Evolutionary conservation across 2,797 vertebrate genomes (phyloP).

Genomic region (Lycodopsis pacificus): DNA sequence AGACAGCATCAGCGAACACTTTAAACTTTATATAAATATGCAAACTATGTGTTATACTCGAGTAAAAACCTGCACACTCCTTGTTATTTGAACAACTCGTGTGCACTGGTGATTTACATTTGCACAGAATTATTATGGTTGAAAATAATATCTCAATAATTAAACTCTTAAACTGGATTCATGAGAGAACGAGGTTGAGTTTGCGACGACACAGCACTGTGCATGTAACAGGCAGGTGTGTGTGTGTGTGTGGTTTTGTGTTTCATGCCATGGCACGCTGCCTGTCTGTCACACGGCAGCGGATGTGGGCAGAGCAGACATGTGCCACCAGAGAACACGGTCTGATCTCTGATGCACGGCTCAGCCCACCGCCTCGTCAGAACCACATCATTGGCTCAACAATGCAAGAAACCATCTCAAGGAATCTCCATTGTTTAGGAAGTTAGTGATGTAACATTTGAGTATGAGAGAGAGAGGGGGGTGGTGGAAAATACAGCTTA

Average conservation of each 20-base stretch:
- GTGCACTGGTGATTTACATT: neutral
- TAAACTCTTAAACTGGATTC: neutral
- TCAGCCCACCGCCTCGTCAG: constrained; percentile 14
- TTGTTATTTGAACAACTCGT: neutral
- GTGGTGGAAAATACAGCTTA: neutral
- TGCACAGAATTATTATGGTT: neutral
- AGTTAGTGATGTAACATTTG: neutral
- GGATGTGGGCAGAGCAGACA: constrained; percentile 37
- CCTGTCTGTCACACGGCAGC: constrained; percentile 49
- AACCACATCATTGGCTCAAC: constrained; percentile 39
- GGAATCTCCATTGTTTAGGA: constrained; percentile 14
- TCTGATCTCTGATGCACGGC: constrained; percentile 36
- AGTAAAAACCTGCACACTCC: neutral
- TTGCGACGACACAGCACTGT: neutral
- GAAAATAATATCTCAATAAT: neutral
- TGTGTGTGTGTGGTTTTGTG: constrained; percentile 25
- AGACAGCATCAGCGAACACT: constrained; percentile 3
- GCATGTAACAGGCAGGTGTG: neutral
- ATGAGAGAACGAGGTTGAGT: neutral
- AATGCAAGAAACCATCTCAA: constrained; percentile 9
- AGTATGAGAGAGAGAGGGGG: neutral
- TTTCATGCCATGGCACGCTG: constrained; percentile 20
- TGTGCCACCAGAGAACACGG: constrained; percentile 17
- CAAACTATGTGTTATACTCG: neutral
- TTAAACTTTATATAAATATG: neutral